A percentile compares a stretch with the other conserved stretches of the same genome.
phyloP scores from a whole-genome alignment of 2,888 invertebrate species.

The Tenthredo amoena region DNA sequence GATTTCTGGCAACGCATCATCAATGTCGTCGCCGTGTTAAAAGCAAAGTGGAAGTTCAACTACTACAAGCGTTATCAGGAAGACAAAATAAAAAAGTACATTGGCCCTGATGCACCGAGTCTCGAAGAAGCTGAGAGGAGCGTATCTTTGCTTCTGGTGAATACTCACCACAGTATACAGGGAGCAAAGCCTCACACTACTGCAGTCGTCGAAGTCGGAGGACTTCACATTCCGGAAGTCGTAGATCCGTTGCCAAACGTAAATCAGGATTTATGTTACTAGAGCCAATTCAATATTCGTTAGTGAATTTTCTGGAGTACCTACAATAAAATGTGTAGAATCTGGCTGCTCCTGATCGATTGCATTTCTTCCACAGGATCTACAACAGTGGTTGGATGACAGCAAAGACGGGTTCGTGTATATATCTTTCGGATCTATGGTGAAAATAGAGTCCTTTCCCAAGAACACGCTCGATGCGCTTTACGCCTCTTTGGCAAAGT shows the following conservation, averaged over 20 bases:
- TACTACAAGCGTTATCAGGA: conserved; percentile 60
- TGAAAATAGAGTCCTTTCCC: conserved; percentile 65
- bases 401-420: conserved; percentile 56
- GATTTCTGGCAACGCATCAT: conserved; percentile 64
- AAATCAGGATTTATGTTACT: conserved; percentile 61
- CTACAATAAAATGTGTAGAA: too few species aligned
- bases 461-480: conserved; percentile 58
- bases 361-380: conserved; percentile 58
- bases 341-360: neutral
- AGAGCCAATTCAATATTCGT: neutral
- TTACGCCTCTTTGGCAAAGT: conserved; percentile 65
- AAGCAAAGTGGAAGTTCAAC: conserved; percentile 43
- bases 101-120: conserved; percentile 70
- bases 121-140: conserved; percentile 76
- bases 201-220: conserved; percentile 80
- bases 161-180: conserved; percentile 78
- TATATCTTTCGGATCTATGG: conserved; percentile 67
- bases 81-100: conserved; percentile 61
- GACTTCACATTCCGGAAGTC: conserved; percentile 77
- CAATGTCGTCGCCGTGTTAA: conserved; percentile 56
- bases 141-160: conserved; percentile 78
- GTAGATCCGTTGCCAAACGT: conserved; percentile 59
- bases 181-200: conserved; percentile 79
- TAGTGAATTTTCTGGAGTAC: too few species aligned
- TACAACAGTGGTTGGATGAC: conserved; percentile 64